Conservation (phyloP, 2,113 vertebrate species). For the Cebidichthys violaceus region DNA sequence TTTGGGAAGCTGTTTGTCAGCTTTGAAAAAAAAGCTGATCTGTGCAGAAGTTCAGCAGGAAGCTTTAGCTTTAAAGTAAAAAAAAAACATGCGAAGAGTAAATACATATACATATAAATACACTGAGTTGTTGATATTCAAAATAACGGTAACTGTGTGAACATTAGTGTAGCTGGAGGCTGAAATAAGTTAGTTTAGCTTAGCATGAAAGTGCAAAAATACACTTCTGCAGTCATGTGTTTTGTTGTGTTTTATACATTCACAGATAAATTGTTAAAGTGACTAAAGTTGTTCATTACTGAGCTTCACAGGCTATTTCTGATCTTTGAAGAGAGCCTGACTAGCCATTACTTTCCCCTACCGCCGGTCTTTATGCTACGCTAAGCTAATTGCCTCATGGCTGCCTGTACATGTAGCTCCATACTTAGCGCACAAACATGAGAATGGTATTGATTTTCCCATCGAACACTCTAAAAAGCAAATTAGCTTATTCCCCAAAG, state of each 20-base stretch:
- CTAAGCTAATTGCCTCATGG: constrained; percentile 4
- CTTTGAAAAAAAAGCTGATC: constrained; percentile 47
- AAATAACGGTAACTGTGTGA: too few species aligned
- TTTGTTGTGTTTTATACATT: background rate
- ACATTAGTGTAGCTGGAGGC: background rate
- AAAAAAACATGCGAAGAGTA: background rate
- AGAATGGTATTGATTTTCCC: background rate
- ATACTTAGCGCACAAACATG: background rate
- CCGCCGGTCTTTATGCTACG: background rate
- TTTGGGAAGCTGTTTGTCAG: constrained; percentile 53
- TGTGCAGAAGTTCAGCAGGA: constrained; percentile 18
- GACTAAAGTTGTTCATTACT: background rate
- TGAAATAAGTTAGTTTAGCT: background rate
- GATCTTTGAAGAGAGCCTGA: background rate
- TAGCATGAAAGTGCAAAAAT: background rate
- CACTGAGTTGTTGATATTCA: too few species aligned
- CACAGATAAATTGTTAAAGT: background rate
- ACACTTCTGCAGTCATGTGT: background rate
- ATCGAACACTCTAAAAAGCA: background rate
- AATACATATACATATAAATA: background rate
- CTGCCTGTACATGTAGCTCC: background rate
- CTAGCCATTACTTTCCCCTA: background rate
- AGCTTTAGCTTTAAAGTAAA: constrained; percentile 3
- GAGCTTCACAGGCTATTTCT: background rate
- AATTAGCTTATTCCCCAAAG: background rate